Percentiles rank a stretch among this genome's conserved stretches.
These are phyloP conservation scores for Eulacestoma nigropectus DNA, from an alignment of 2,113 vertebrate genomes.

Conservation along the genomic window DNA sequence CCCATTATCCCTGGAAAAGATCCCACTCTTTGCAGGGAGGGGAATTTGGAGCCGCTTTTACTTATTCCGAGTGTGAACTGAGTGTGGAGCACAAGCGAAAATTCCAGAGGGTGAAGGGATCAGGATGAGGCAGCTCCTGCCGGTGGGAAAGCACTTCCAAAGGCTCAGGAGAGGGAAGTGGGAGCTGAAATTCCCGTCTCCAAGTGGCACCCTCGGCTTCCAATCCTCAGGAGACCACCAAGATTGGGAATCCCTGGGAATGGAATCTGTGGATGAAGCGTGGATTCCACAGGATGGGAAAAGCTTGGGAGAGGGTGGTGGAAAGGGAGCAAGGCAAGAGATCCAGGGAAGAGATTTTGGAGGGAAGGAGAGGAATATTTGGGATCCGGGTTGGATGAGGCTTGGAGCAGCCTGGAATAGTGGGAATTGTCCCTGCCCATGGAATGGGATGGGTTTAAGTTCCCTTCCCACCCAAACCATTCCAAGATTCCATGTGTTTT, in stretches of 20 bases:
- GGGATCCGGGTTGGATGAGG: background rate
- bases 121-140: background rate
- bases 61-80: background rate
- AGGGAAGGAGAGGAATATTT: background rate
- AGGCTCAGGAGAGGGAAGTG: fast-evolving
- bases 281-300: background rate
- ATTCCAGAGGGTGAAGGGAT: background rate
- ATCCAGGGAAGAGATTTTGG: fast-evolving
- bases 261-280: background rate
- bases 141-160: background rate
- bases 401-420: background rate
- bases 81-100: background rate
- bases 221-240: fast-evolving
- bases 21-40: background rate
- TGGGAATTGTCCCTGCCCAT: background rate
- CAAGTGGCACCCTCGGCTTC: fast-evolving
- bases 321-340: background rate
- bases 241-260: background rate
- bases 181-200: background rate
- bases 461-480: background rate
- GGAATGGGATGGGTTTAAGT: background rate
- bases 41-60: background rate
- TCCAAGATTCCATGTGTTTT: background rate
- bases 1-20: conserved; percentile 25
- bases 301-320: background rate